Percentiles rank a stretch among this genome's conserved stretches.
Conservation (phyloP, 1,140 invertebrate genomes). For the Papilio glaucus region DNA sequence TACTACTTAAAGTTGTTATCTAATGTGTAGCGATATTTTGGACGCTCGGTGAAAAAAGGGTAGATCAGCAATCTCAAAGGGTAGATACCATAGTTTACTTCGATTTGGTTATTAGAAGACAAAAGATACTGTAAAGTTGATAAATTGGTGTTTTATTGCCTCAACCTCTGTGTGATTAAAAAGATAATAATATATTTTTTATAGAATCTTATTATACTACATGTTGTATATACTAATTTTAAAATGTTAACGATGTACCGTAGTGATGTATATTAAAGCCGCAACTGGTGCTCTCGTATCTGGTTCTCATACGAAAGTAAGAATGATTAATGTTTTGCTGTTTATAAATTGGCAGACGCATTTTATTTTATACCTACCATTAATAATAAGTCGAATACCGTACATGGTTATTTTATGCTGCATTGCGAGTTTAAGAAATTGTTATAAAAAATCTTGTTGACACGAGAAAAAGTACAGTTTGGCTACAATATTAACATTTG, state of each 20-base stretch:
- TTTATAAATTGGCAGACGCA: slow-evolving; percentile 28
- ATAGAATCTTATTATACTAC: too few relatives aligned
- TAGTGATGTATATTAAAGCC: not conserved
- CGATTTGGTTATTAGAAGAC: too few relatives aligned
- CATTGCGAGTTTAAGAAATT: not conserved
- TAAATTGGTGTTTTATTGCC: too few relatives aligned
- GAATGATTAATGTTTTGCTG: slow-evolving; percentile 9
- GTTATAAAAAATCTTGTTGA: not conserved
- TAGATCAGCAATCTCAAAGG: too few relatives aligned
- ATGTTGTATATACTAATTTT: too few relatives aligned
- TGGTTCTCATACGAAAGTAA: slow-evolving; percentile 12
- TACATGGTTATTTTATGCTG: slow-evolving; percentile 1
- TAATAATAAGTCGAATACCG: not conserved
- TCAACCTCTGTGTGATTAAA: too few relatives aligned
- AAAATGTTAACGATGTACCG: not conserved
- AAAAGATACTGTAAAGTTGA: too few relatives aligned
- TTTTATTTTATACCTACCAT: slow-evolving; percentile 22
- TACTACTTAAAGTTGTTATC: too few relatives aligned
- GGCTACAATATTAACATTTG: not conserved
- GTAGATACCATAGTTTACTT: too few relatives aligned
- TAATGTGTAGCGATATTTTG: too few relatives aligned
- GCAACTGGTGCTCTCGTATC: slow-evolving; percentile 8
- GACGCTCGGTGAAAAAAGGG: too few relatives aligned
- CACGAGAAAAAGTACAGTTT: not conserved
- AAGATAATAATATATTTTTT: too few relatives aligned